Evolutionary conservation across 2,888 invertebrate species (phyloP).

Genomic region (Drosophila atroscutellata): DNA sequence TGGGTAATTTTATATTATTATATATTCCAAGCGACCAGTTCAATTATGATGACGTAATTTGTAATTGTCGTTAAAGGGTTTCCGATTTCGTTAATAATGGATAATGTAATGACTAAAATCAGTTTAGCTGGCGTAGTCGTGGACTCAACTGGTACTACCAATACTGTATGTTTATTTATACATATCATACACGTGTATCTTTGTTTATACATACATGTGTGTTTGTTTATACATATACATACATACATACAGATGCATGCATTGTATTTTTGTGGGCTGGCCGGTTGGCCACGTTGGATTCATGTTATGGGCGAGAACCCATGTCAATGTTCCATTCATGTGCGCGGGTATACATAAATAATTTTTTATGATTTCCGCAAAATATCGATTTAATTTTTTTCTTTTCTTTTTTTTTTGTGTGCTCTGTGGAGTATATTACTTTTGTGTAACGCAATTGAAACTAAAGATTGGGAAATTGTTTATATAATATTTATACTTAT

Average conservation of each 20-base stretch:
- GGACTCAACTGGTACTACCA: neutral
- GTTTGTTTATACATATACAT: constrained; percentile 7
- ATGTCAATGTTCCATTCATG: constrained; percentile 41
- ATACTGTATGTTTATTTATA: constrained; percentile 2
- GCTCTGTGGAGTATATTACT: constrained; percentile 43
- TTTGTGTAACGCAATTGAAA: neutral
- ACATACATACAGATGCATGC: constrained; percentile 15
- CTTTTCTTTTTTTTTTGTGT: constrained; percentile 14
- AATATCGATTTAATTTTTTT: constrained; percentile 71
- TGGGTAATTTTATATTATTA: neutral
- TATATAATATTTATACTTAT: neutral
- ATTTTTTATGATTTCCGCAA: constrained; percentile 70
- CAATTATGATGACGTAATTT: neutral
- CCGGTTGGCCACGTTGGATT: constrained; percentile 37
- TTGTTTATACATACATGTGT: constrained; percentile 6
- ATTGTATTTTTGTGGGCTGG: constrained; percentile 8
- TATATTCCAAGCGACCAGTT: neutral
- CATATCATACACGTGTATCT: neutral
- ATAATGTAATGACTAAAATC: neutral
- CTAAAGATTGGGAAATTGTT: neutral
- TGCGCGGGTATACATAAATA: constrained; percentile 74
- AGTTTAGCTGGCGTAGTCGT: neutral
- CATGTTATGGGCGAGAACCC: constrained; percentile 37
- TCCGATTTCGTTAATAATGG: neutral
- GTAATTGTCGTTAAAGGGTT: neutral